A percentile compares a stretch with the other conserved stretches of the same genome.
Conservation (phyloP, 2,113 vertebrate genomes). For the Gopherus evgoodei region DNA sequence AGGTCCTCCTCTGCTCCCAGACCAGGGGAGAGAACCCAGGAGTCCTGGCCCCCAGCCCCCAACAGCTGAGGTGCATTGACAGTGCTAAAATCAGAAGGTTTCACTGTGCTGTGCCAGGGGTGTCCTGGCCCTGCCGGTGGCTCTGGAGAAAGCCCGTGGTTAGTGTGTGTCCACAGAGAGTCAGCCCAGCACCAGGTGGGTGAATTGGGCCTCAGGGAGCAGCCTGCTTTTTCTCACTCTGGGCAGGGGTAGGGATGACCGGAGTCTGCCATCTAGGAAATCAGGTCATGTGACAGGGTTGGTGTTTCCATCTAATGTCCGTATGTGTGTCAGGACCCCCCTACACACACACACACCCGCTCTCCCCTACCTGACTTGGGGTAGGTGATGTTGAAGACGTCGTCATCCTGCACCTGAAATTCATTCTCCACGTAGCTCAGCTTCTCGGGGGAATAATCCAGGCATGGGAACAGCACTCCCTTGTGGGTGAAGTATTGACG, state of each 20-base stretch:
- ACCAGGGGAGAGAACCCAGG: neutral
- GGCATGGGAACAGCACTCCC: neutral
- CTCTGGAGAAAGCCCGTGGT: neutral
- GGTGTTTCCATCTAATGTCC: neutral
- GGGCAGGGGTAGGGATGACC: too few species aligned
- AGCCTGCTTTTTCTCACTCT: too few species aligned
- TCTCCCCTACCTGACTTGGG: neutral
- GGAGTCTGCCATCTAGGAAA: too few species aligned
- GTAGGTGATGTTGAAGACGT: conserved; percentile 3
- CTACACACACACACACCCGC: too few species aligned
- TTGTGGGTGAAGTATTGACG: neutral
- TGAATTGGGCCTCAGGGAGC: too few species aligned
- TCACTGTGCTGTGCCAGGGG: neutral
- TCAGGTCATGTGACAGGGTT: too few species aligned
- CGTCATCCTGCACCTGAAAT: neutral
- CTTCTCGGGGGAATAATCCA: neutral
- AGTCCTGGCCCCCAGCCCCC: neutral
- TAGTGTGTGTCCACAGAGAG: neutral
- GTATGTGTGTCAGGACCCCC: too few species aligned
- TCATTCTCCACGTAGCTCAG: neutral
- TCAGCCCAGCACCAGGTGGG: neutral
- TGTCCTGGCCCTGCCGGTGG: neutral
- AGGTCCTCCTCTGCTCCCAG: neutral
- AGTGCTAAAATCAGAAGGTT: neutral
- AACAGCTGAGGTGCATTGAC: neutral